Percentiles rank a stretch among this genome's conserved stretches.
These are phyloP conservation scores for Eunapius fragilis DNA, from an alignment of 37 sponge, comb jelly and placozoan genomes.

Conservation along the genomic window DNA sequence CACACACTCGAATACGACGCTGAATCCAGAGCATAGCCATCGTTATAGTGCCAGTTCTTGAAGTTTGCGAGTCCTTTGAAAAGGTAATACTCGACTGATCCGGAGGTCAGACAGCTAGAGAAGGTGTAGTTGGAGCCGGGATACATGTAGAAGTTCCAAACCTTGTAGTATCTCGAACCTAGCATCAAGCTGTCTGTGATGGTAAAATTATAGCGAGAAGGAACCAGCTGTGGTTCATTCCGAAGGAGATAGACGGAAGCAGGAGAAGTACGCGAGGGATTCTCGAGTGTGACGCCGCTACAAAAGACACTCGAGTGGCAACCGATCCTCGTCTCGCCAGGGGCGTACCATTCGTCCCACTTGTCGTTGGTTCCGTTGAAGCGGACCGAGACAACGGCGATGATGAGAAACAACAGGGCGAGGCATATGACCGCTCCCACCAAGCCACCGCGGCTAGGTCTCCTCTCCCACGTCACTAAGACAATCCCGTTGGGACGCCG, in stretches of 20 bases:
- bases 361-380: constrained; percentile 3
- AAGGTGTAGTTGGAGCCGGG: constrained; percentile 19
- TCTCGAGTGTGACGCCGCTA: background rate
- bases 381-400: background rate
- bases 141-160: constrained; percentile 19
- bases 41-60: constrained; percentile 21
- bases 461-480: too few relatives aligned
- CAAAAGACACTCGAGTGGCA: constrained; percentile 29
- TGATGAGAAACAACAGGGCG: background rate
- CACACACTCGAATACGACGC: background rate
- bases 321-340: constrained; percentile 23
- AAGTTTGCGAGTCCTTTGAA: constrained; percentile 43
- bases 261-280: background rate
- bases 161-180: background rate
- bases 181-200: background rate
- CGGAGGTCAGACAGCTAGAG: background rate
- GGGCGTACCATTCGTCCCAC: constrained; percentile 9
- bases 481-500: too few relatives aligned
- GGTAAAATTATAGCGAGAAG: background rate
- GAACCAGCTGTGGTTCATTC: constrained; percentile 11
- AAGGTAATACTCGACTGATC: background rate
- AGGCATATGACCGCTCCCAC: background rate
- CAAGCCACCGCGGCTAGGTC: too few relatives aligned
- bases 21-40: background rate
- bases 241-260: constrained; percentile 20